Conservation (phyloP, 2,113 vertebrate genomes). For the Ptyas mucosa region DNA sequence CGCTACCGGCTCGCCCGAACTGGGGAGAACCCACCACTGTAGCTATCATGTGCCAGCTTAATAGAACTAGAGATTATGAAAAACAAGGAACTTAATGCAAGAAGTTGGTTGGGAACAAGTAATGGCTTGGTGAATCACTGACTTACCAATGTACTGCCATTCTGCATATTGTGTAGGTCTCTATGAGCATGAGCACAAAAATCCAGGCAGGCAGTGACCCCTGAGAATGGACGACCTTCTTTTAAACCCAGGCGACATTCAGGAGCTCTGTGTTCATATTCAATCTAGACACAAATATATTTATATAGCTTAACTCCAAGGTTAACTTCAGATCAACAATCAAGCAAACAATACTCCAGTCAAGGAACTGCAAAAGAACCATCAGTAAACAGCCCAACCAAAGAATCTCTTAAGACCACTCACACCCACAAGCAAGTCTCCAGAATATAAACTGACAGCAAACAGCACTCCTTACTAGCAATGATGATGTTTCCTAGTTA, state of each 20-base stretch:
- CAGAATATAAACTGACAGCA: too few relatives aligned
- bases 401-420: too few relatives aligned
- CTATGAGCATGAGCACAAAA: conserved; percentile 96
- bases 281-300: conserved; percentile 73
- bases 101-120: conserved; percentile 3
- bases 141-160: conserved; percentile 93
- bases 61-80: conserved; percentile 23
- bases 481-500: too few relatives aligned
- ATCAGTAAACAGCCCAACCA: too few relatives aligned
- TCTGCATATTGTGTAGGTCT: conserved; percentile 96
- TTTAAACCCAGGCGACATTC: conserved; percentile 90
- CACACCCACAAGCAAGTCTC: too few relatives aligned
- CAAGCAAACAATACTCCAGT: too few relatives aligned
- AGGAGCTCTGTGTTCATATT: conserved; percentile 87
- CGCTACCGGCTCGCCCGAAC: too few relatives aligned
- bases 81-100: conserved; percentile 14
- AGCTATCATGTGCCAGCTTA: not conserved
- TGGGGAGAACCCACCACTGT: too few relatives aligned
- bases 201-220: conserved; percentile 95
- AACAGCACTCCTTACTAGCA: too few relatives aligned
- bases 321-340: too few relatives aligned
- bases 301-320: too few relatives aligned
- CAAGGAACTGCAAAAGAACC: too few relatives aligned
- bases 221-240: conserved; percentile 94
- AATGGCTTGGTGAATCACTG: not conserved